Evolutionary conservation across 2,888 invertebrate genomes (phyloP).

Genomic region (Lottia scabra): DNA sequence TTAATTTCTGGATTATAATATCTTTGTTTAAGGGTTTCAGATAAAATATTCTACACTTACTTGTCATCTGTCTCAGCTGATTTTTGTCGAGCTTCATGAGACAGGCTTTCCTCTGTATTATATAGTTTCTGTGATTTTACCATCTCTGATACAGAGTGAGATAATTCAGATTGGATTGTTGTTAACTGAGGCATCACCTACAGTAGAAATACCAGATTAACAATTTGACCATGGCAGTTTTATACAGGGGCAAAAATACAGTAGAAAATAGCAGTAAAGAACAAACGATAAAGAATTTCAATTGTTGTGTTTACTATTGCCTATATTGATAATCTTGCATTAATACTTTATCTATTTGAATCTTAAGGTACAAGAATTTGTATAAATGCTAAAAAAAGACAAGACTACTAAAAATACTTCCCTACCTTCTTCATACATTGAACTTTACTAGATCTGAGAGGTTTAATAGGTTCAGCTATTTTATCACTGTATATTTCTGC

Average conservation of each 20-base stretch:
- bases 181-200: slow-evolving; percentile 64
- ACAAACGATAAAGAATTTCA: too few species aligned
- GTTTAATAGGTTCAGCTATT: slow-evolving; percentile 93
- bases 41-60: slow-evolving; percentile 45
- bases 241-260: background rate
- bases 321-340: background rate
- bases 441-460: slow-evolving; percentile 84
- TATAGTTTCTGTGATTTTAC: slow-evolving; percentile 95
- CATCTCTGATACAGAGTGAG: slow-evolving; percentile 79
- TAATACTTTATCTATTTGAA: too few species aligned
- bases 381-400: too few species aligned
- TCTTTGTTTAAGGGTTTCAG: too few species aligned
- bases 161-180: slow-evolving; percentile 61
- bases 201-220: too few species aligned
- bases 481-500: slow-evolving; percentile 95
- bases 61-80: slow-evolving; percentile 94
- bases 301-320: too few species aligned
- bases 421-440: slow-evolving; percentile 71
- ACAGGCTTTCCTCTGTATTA: slow-evolving; percentile 94
- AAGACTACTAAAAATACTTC: too few species aligned
- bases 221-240: background rate
- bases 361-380: too few species aligned
- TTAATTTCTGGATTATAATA: too few species aligned
- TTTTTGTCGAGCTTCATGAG: slow-evolving; percentile 94
- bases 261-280: background rate